Base-by-base conservation (phyloP, 2,113 vertebrate species). In the Silurus meridionalis region DNA sequence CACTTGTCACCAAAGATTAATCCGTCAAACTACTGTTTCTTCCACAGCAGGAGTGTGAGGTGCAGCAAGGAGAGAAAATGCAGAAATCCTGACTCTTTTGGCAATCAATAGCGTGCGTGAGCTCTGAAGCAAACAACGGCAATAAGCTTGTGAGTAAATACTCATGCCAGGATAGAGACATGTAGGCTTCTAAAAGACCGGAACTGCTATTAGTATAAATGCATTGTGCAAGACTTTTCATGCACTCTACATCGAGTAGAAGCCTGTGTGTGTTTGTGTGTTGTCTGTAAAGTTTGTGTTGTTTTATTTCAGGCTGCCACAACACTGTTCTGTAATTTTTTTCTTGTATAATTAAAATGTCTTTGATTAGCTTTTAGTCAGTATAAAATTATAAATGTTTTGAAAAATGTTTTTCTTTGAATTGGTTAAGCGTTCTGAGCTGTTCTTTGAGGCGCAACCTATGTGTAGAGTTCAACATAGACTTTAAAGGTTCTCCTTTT, bases 1-100 rank as follows among this genome's bases (percentile, higher is more conserved):
- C 93, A 93, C 92, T 94, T 95, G 95, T 95, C 94, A 93, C 86
- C 90, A 90, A 91, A 91, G 94, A 94, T 94, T 93, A 93, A 85
- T 86, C 75, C 63, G 90, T 90, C 92, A 90, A 92, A 89, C 63
- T 86, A 87, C 85, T 88, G 82, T 71, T 86, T 66, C 37, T 66
- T 87, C 91, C 92, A 91, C 91, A 91, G 91, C 87, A 17, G 89
- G 89, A 84, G 90, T 90, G 79, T 82, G 91, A 79, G 25, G 46
- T 58, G 71, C 83, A 83, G 63, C 58, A 6, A 66, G 66, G 37
- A 72, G 67, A 82, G 48, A 87, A 79, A 89, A 72, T 83, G 83
- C 85, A 83, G 86, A 86, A 64, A 87, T 82, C 72, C 82, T 46
- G 64, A 74, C 85, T 88, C 66, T 52, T 52, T 80, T 52, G 80